Conservation (phyloP, 2,797 vertebrate genomes). For the Helicolenus hilgendorfi region DNA sequence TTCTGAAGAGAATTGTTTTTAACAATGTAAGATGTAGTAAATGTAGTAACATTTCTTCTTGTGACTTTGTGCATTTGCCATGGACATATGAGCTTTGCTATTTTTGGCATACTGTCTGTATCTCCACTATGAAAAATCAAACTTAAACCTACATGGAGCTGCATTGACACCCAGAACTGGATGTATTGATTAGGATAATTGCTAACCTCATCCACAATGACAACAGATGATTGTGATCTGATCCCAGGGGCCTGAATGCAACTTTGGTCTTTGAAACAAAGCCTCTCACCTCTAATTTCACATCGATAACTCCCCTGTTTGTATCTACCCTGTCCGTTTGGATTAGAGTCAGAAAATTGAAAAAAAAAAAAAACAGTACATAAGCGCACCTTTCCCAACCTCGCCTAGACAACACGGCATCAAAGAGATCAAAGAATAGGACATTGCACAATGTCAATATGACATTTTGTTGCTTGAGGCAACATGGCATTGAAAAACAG, state of each 20-base stretch:
- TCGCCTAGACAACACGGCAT: slow-evolving; percentile 7
- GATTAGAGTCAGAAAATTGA: slow-evolving; percentile 30
- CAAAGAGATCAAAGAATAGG: slow-evolving; percentile 26
- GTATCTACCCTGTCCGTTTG: slow-evolving; percentile 16
- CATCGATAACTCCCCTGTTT: slow-evolving; percentile 38
- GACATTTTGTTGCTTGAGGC: slow-evolving; percentile 39
- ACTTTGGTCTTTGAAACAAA: slow-evolving; percentile 26
- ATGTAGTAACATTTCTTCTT: background rate
- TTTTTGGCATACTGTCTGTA: background rate
- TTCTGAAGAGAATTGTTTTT: no score
- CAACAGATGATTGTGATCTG: background rate
- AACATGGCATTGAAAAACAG: slow-evolving; percentile 21
- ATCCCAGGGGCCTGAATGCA: background rate
- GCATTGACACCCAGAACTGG: slow-evolving; percentile 4
- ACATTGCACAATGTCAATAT: slow-evolving; percentile 45
- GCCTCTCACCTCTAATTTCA: slow-evolving; percentile 15
- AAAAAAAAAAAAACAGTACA: background rate
- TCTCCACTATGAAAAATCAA: background rate
- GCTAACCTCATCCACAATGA: background rate
- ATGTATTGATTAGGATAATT: slow-evolving; percentile 16
- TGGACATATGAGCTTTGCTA: background rate
- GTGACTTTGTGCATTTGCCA: background rate
- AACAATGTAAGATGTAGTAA: no score
- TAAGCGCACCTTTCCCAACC: slow-evolving; percentile 5
- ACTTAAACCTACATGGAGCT: background rate